phyloP scores from a whole-genome alignment of 2,888 invertebrate species.

The Aphodius granarius region DNA sequence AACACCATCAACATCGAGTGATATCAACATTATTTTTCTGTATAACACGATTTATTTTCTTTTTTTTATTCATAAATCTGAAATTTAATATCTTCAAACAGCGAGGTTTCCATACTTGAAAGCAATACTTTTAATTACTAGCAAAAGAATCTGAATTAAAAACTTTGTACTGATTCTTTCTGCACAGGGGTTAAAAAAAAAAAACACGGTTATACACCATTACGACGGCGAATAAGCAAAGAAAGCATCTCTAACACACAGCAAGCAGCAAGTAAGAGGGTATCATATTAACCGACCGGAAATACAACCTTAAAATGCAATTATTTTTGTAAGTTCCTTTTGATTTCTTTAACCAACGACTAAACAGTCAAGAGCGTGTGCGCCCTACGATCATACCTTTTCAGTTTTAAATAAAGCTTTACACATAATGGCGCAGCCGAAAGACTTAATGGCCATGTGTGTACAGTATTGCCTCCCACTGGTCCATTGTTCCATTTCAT shows the following conservation, averaged over 20 bases:
- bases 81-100: neutral
- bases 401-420: slow-evolving; percentile 24
- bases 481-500: slow-evolving; percentile 27
- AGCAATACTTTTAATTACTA: neutral
- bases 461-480: slow-evolving; percentile 33
- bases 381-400: slow-evolving; percentile 19
- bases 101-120: neutral
- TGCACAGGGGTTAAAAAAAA: neutral
- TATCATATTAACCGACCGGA: slow-evolving; percentile 50
- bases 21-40: too few species aligned
- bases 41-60: too few species aligned
- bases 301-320: slow-evolving; percentile 50
- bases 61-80: neutral
- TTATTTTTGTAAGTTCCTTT: slow-evolving; percentile 42
- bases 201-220: neutral
- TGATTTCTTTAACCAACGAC: slow-evolving; percentile 24
- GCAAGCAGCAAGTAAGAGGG: slow-evolving; percentile 13
- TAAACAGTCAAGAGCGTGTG: slow-evolving; percentile 21
- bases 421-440: slow-evolving; percentile 21
- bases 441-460: slow-evolving; percentile 28
- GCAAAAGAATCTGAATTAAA: neutral
- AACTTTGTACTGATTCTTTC: neutral
- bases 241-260: neutral
- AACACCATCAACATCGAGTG: too few species aligned
- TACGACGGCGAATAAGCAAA: neutral